phyloP scores from a whole-genome alignment of 2,113 vertebrate species.

The Ptychochromis oligacanthus region DNA sequence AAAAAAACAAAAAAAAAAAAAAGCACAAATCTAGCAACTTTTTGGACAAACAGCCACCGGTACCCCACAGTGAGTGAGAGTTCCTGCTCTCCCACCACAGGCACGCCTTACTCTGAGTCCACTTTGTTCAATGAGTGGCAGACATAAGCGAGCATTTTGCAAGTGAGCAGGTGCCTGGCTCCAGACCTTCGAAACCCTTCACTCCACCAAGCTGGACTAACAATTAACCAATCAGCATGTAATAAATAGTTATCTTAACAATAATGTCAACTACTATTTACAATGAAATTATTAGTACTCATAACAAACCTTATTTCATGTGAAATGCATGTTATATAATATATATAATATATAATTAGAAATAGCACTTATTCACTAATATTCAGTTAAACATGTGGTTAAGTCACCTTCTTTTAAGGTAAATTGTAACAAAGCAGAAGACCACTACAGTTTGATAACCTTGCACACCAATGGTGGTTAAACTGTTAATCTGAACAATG shows the following conservation, averaged over 20 bases:
- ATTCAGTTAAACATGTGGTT: neutral
- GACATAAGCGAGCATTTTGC: neutral
- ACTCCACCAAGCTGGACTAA: neutral
- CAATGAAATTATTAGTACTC: neutral
- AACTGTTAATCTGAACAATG: neutral
- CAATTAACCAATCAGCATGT: neutral
- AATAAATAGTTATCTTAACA: neutral
- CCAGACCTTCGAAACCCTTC: neutral
- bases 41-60: no score
- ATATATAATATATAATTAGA: no score
- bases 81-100: neutral
- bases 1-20: no score
- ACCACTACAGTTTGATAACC: neutral
- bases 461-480: neutral
- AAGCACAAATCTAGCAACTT: neutral
- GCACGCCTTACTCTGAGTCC: neutral
- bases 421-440: neutral
- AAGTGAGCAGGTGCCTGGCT: neutral
- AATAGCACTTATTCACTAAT: neutral
- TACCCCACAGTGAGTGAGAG: no score
- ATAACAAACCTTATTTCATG: neutral
- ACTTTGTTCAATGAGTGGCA: neutral
- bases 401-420: neutral
- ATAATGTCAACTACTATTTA: neutral
- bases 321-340: neutral